These are phyloP conservation scores for Chiroxiphia lanceolata DNA, from an alignment of 2,797 vertebrate genomes.

Conservation along the genomic window DNA sequence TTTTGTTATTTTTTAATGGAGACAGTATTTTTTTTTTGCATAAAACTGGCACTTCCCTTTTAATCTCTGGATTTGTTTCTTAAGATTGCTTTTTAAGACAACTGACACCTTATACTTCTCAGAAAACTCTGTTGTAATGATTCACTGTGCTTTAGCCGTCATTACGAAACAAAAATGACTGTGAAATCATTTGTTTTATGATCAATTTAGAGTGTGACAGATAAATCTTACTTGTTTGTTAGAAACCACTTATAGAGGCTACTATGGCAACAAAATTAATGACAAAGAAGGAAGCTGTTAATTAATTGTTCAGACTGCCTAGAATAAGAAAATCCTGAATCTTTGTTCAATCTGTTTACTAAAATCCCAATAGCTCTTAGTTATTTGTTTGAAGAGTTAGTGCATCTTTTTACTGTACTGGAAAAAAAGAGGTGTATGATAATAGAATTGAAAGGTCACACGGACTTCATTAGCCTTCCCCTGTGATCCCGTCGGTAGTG, in stretches of 20 bases:
- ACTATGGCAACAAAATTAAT: constrained; percentile 44
- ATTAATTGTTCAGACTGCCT: constrained; percentile 37
- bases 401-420: not conserved
- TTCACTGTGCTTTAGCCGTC: constrained; percentile 34
- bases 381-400: constrained; percentile 8
- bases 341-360: not conserved
- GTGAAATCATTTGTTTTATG: constrained; percentile 28
- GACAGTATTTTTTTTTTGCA: not conserved
- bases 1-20: not conserved
- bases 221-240: constrained; percentile 39
- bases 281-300: constrained; percentile 44
- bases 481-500: not conserved
- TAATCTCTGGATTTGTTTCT: constrained; percentile 1
- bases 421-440: not conserved
- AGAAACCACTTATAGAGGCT: constrained; percentile 24
- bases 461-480: not conserved
- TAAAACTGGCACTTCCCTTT: not conserved
- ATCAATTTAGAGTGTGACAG: constrained; percentile 3
- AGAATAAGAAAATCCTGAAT: not conserved
- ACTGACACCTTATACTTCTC: not conserved
- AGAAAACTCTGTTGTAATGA: constrained; percentile 8
- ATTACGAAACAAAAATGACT: constrained; percentile 29
- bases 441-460: not conserved
- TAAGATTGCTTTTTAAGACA: constrained; percentile 31
- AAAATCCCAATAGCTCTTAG: not conserved